Percentiles rank a stretch among this genome's conserved stretches.
phyloP scores from a whole-genome alignment of 2,797 vertebrate species.

The Neostethus bicornis region DNA sequence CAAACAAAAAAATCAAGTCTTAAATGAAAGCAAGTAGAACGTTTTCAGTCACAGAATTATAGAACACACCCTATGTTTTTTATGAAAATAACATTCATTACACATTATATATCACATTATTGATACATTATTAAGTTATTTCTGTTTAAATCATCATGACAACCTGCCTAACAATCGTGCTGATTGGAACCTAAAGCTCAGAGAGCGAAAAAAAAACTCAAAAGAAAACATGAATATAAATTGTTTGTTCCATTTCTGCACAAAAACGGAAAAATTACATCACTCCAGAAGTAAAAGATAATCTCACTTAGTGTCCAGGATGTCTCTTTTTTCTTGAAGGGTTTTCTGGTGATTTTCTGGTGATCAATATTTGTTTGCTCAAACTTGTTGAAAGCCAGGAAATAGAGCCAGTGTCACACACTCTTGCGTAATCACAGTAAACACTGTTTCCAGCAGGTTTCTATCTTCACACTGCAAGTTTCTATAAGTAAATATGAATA shows the following conservation, averaged over 20 bases:
- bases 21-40: slow-evolving; percentile 58
- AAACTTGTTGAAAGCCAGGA: slow-evolving; percentile 40
- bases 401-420: slow-evolving; percentile 45
- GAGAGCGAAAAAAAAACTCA: slow-evolving; percentile 9
- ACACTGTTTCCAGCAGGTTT: slow-evolving; percentile 41
- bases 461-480: slow-evolving; percentile 26
- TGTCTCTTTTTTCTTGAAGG: slow-evolving; percentile 20
- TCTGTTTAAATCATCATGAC: slow-evolving; percentile 10
- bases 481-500: slow-evolving; percentile 10
- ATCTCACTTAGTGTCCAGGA: slow-evolving; percentile 23
- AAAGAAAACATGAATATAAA: slow-evolving; percentile 3
- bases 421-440: slow-evolving; percentile 65
- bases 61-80: slow-evolving; percentile 15
- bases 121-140: slow-evolving; percentile 1
- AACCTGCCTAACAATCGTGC: slow-evolving; percentile 8
- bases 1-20: slow-evolving; percentile 28
- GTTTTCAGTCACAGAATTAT: slow-evolving; percentile 43
- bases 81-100: slow-evolving; percentile 4
- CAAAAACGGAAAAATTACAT: slow-evolving; percentile 5
- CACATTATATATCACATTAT: too few species aligned
- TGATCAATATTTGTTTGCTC: slow-evolving; percentile 57
- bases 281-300: slow-evolving; percentile 14
- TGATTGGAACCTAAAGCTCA: slow-evolving; percentile 8
- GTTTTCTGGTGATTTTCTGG: slow-evolving; percentile 33
- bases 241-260: slow-evolving; percentile 11